Base-by-base conservation (phyloP, 1,140 invertebrate species). In the Papilio polytes region DNA sequence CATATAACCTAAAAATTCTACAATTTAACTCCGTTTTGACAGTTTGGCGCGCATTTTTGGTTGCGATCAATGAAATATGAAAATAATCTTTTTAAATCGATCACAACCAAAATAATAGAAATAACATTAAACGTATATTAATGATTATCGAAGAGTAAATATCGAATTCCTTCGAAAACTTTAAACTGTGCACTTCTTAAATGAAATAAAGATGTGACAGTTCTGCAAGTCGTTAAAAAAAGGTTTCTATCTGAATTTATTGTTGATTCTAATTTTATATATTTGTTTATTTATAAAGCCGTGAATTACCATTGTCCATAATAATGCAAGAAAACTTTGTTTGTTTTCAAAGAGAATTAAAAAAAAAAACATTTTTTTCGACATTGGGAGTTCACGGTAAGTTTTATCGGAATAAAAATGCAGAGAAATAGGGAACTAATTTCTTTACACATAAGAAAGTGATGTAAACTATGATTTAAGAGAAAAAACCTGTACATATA, bases 191-290 rank as follows among this genome's bases (percentile, higher is more conserved):
- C 89, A 91, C 90, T 81, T 92, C 91, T 93, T 93, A 84, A 87
- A 84, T 72, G 81, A 87, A 84, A 88, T 86, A 92, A 93, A 93
- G 91, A 92, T 83, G 90, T 86, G 90, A 88, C 91, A 93, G 89
- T 88, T 86, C 63, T 81, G 85, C 56, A 78, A 51, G 13, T 36
- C 46, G 44, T n/a, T 56, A 56, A 56, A 56, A 56, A 56, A 56
- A 53, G 15, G 13, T 2, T 4, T 48, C 12, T 0, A 48, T 10
- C 9, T 48, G 46, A 7, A 12, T 48, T 48, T 10, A 48, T 10
- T 36, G 36, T 3, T 36, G 6, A 4, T 36, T 36, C 3, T 36
- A 36, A 36, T 1, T 36, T 36, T 3, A 36, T 36, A 36, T 36
- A 3, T 36, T 36, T 36, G 36, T 36, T 1, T 36, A 36, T 36